Base-by-base conservation (phyloP, 2,888 invertebrate species). In the Melieria omissa region DNA sequence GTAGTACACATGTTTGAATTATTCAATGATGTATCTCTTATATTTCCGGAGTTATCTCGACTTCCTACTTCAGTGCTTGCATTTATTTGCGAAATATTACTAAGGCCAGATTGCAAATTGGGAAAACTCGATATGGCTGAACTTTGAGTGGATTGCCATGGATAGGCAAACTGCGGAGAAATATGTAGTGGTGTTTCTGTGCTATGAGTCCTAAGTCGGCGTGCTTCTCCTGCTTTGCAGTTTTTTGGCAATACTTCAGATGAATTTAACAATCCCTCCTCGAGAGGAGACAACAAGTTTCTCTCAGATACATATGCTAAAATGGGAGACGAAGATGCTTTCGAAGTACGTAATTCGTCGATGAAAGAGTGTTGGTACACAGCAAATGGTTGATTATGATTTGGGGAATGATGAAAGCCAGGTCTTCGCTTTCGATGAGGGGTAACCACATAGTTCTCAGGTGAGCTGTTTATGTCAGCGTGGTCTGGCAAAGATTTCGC, bases 331-430 rank as follows among this genome's bases (percentile, higher is more conserved):
- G 93, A 92, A 82, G 89, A 82, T 58, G 91, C 87, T 85, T 90
- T 90, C 72, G 91, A 90, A 80, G 92, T 90, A 77, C 92, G 88
- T 82, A 92, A 90, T 83, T 93, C 93, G 84, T 93, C 93, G 78
- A 93, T 88, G 82, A 93, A 92, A 78, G 92, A 92, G 70, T 92
- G 93, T 78, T 92, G 91, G 84, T 93, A 94, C 73, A 95, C 93
- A 77, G 95, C 94, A 83, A 95, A 95, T 54, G 95, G 94, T 74
- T 94, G 93, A 87, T 95, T 95, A 84, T 95, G 95, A 75, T 94
- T 93, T 29, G 95, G 95, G 49, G 95, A 93, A 83, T 95, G 95
- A 85, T 95, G 94, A 81, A 95, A 95, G 65, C 95, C 95, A 0
- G 95, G 95, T 84, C 95, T 89, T 84, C 95, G 89, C 88, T 95